A percentile compares a stretch with the other conserved stretches of the same genome.
These are phyloP conservation scores for Patagioenas fasciata DNA, from an alignment of 2,113 vertebrate species.

Conservation along the genomic window DNA sequence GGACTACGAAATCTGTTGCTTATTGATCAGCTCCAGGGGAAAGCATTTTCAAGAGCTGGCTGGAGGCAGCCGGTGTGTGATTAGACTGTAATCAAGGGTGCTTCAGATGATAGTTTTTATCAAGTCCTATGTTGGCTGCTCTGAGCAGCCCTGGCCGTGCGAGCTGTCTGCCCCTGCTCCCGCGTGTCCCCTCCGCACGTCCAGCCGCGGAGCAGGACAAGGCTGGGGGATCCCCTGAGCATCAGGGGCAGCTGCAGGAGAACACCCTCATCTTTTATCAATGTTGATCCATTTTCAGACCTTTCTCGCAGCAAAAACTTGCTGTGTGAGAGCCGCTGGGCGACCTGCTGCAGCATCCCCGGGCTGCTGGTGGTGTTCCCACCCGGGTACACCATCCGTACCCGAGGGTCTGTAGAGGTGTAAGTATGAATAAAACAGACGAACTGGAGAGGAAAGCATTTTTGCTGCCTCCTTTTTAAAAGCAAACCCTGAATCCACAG, in stretches of 20 bases:
- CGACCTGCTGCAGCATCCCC: too few species aligned
- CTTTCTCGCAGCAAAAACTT: background rate
- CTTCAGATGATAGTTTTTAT: background rate
- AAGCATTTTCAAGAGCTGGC: background rate
- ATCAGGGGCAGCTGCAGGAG: background rate
- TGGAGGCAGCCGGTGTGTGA: background rate
- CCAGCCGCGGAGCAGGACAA: background rate
- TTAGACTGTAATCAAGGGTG: background rate
- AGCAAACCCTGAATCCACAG: background rate
- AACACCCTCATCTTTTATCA: rapidly evolving
- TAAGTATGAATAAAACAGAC: background rate
- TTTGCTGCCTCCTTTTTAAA: background rate
- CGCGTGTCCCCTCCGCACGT: too few species aligned
- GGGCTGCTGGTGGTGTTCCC: too few species aligned
- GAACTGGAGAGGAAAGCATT: background rate
- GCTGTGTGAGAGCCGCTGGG: too few species aligned
- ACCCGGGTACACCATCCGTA: rapidly evolving
- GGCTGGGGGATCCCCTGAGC: too few species aligned
- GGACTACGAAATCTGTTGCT: background rate
- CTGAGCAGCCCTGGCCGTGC: rapidly evolving
- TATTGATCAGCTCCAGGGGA: background rate
- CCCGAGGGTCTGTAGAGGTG: background rate
- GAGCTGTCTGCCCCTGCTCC: background rate
- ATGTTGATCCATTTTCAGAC: background rate
- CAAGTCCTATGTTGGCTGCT: background rate